Base-by-base conservation (phyloP, 1,140 invertebrate genomes). In the Cotesia vestalis region DNA sequence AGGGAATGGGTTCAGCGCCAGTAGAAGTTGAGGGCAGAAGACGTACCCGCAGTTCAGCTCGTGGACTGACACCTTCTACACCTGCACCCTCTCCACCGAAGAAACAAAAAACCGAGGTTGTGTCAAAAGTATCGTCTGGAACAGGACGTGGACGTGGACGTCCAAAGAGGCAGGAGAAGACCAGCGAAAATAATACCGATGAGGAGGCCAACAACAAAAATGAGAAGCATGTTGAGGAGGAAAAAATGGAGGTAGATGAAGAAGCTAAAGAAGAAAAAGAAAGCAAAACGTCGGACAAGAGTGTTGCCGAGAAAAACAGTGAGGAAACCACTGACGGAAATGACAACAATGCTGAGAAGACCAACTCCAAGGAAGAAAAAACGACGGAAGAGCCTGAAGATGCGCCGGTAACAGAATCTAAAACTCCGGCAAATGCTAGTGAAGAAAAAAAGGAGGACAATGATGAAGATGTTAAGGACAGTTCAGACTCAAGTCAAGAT, bases 1-100 rank as follows among this genome's bases (percentile, higher is more conserved):
- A 86, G 86, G 84, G 81, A 64, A 75, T 87, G 73, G 84, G 83
- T 69, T 78, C 83, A 66, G 73, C 83, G 20, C 83, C 80, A 27
- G 83, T 79, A 9, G 86, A 87, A 46, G 76, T 86, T 1, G 87
- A 88, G 74, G 87, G 87, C 3, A 82, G 87, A 69, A 83, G 87
- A 70, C 86, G 87, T 69, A 88, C 87, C 4, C 85, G 87, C 34
- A 88, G 86, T 73, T 86, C 86, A 51, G 85, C 86, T 35, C 78
- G 86, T 71, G 86, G 86, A 9, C 73, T 87, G 4, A 72, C 78
- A 5, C 74, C 81, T 2, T 73, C 83, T 0, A 78, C 83, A 4
- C 81, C 84, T 17, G 81, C 84, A 4, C 86, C 86, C 52, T 84
- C 86, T 9, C 87, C 87, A 4, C 80, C 87, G 0, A 86, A 87